phyloP scores from a whole-genome alignment of 2,888 invertebrate species.

The Scrobipalpa atriplicella region DNA sequence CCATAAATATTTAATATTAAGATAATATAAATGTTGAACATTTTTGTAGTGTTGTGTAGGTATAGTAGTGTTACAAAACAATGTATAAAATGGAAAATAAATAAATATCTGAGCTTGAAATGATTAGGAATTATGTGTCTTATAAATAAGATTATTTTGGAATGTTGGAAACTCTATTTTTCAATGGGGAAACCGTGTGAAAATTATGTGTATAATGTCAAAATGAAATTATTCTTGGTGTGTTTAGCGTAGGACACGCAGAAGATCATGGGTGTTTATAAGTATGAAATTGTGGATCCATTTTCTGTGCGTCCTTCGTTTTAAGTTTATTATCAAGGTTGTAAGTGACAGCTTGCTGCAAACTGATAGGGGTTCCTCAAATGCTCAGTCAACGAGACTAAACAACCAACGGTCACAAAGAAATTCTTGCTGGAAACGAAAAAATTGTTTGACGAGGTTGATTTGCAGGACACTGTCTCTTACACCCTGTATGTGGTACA shows the following conservation, averaged over 20 bases:
- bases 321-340: neutral
- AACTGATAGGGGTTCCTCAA: too few species aligned
- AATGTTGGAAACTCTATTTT: constrained; percentile 27
- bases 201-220: neutral
- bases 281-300: neutral
- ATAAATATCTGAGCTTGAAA: constrained; percentile 36
- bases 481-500: constrained; percentile 27
- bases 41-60: constrained; percentile 29
- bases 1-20: neutral
- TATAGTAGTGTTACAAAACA: constrained; percentile 30
- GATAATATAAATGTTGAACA: constrained; percentile 25
- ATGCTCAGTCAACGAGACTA: too few species aligned
- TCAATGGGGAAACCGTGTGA: constrained; percentile 15
- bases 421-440: too few species aligned
- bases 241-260: constrained; percentile 1
- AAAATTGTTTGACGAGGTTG: too few species aligned
- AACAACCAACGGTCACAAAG: too few species aligned
- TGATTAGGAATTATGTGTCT: constrained; percentile 36
- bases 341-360: too few species aligned
- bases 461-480: too few species aligned
- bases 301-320: neutral
- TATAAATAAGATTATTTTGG: constrained; percentile 32
- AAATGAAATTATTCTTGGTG: neutral
- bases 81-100: constrained; percentile 31
- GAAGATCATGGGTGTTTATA: neutral